phyloP scores from a whole-genome alignment of 2,888 invertebrate genomes.

The Germaria angustata region DNA sequence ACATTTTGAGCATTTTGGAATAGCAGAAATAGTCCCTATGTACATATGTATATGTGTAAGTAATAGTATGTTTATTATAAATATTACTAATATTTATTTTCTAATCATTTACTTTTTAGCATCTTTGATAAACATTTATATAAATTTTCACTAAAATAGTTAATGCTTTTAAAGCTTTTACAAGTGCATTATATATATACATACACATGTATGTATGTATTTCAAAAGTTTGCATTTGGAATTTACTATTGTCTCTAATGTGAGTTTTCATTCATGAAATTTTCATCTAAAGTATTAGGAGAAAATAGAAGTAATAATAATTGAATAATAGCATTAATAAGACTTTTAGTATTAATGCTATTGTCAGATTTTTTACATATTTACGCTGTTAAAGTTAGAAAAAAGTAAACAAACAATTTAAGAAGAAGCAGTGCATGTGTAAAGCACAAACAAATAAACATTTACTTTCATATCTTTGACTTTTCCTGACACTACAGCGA shows the following conservation, averaged over 20 bases:
- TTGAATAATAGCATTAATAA: constrained; percentile 27
- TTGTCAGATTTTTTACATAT: constrained; percentile 25
- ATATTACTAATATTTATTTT: too few species aligned
- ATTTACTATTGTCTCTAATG: background rate
- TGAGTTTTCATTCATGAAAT: constrained; percentile 30
- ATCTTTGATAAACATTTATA: too few species aligned
- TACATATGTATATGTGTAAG: too few species aligned
- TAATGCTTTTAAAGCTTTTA: too few species aligned
- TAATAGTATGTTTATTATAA: too few species aligned
- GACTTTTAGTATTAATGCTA: constrained; percentile 13
- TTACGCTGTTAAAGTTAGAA: background rate
- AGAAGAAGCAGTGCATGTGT: constrained; percentile 1
- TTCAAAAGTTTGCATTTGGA: too few species aligned
- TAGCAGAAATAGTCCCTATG: too few species aligned
- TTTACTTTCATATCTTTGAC: constrained; percentile 50
- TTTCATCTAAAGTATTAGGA: background rate
- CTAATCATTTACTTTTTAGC: too few species aligned
- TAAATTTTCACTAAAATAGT: too few species aligned
- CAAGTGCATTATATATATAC: too few species aligned
- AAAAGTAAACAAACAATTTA: background rate
- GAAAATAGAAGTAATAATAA: constrained; percentile 16
- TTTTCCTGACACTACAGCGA: constrained; percentile 7
- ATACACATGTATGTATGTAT: too few species aligned
- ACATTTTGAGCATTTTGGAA: too few species aligned
- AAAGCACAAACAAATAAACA: background rate